These are phyloP conservation scores for Petrophora chlorosata DNA, from an alignment of 2,888 invertebrate genomes.

Conservation along the genomic window DNA sequence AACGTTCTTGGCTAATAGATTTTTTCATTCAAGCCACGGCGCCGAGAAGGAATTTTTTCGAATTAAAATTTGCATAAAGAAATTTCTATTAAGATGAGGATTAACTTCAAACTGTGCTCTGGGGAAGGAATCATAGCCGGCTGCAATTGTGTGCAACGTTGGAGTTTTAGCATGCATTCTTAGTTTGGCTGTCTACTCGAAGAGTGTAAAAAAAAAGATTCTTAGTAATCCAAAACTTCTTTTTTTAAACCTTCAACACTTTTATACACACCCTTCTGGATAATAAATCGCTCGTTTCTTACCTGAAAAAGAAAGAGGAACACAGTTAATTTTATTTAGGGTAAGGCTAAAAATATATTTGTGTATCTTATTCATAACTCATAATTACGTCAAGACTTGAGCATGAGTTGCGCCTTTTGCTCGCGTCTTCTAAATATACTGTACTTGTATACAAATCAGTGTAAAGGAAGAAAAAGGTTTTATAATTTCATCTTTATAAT, in stretches of 20 bases:
- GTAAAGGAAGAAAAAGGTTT: too few relatives aligned
- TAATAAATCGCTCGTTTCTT: constrained; percentile 11
- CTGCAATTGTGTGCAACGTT: constrained; percentile 24
- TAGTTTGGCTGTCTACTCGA: too few relatives aligned
- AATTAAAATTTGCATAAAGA: constrained; percentile 68
- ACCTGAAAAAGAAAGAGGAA: constrained; percentile 31
- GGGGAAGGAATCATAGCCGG: constrained; percentile 47
- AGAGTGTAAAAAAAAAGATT: too few relatives aligned
- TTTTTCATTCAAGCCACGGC: constrained; percentile 53
- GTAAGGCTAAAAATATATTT: background rate
- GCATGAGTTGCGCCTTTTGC: background rate
- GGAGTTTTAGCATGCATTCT: constrained; percentile 11
- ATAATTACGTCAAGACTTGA: background rate
- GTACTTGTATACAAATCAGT: too few relatives aligned
- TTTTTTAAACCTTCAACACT: too few relatives aligned
- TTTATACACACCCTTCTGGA: constrained; percentile 1
- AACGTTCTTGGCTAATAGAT: constrained; percentile 59
- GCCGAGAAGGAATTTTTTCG: constrained; percentile 53
- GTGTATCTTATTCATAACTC: constrained; percentile 8
- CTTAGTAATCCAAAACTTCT: too few relatives aligned
- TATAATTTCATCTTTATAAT: constrained; percentile 14
- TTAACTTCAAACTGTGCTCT: constrained; percentile 54
- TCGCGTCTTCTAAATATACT: background rate
- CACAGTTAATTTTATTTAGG: constrained; percentile 5
- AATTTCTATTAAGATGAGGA: constrained; percentile 61